Base-by-base conservation (phyloP, 1,140 invertebrate genomes). In the Philopotamus ludificatus region DNA sequence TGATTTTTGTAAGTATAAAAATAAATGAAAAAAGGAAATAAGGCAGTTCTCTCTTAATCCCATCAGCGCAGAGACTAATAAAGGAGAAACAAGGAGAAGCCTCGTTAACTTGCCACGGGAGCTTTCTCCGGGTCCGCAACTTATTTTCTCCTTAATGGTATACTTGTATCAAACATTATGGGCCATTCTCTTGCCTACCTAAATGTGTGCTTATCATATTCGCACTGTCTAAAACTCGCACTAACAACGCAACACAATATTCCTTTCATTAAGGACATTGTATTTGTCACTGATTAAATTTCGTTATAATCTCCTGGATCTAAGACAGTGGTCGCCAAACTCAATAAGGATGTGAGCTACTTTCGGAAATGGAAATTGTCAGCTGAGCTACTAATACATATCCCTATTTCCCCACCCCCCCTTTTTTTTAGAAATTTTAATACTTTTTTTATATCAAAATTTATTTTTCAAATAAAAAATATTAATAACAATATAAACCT, bases 71-170 rank as follows among this genome's bases (percentile, higher is more conserved):
- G 53, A 54, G 49, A 49, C 50, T 63, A 63, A 63, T 63, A 63
- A 54, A 44, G 39, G 41, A 18, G 50, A 49, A 62, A 50, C 20
- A 16, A 39, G 60, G 49, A 28, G 26, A 50, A 20, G 25, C 28
- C 55, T 55, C 55, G 47, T 63, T 53, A 63, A 63, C 61, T 63
- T 41, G 28, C 60, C 34, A 28, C 28, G 25, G 20, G 39, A 26
- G 18, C 21, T 58, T 63, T 34, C 45, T 23, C 25, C 18, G 26
- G 47, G 47, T 63, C 20, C 23, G 47, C 47, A 63, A 63, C 49
- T 63, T 63, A 63, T 63, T 63, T 63, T 54, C 50, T 22, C 55
- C 61, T 63, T 63, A 63, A 63, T 63, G 50, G 61, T 49, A 63
- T 63, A 54, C 61, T 54, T 39, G 61, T 49, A 63, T 63, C 61